These are phyloP conservation scores for Calycopis cecrops DNA, from an alignment of 1,140 invertebrate genomes.

Conservation along the genomic window DNA sequence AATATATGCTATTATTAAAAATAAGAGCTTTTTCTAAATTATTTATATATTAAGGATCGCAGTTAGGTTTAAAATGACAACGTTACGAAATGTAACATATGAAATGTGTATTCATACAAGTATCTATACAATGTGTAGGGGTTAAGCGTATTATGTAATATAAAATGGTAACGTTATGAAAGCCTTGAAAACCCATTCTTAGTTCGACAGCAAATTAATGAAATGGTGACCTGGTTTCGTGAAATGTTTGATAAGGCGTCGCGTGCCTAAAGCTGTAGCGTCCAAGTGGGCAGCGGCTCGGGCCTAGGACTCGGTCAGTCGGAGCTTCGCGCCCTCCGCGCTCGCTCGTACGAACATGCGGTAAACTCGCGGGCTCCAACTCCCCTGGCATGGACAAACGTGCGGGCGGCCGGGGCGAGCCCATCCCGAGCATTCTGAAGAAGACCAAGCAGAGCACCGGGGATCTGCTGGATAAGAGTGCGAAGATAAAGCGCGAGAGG, in stretches of 20 bases:
- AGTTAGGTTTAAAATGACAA: too few species aligned
- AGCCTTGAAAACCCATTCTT: conserved; percentile 8
- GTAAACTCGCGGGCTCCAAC: conserved; percentile 33
- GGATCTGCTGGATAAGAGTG: conserved; percentile 59
- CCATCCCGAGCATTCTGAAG: conserved; percentile 64
- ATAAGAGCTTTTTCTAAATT: too few species aligned
- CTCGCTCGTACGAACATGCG: conserved; percentile 37
- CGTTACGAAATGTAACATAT: too few species aligned
- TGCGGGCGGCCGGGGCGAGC: conserved; percentile 52
- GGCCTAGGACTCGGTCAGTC: conserved; percentile 44
- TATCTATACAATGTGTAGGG: background rate
- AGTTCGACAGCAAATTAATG: conserved; percentile 24
- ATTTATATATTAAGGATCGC: too few species aligned
- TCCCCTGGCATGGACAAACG: conserved; percentile 66
- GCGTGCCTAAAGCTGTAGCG: conserved; percentile 42
- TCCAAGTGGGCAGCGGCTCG: conserved; percentile 49
- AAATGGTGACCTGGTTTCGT: conserved; percentile 58
- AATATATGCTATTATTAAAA: too few species aligned
- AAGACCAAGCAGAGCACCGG: conserved; percentile 54
- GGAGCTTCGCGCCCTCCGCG: conserved; percentile 57
- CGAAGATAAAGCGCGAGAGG: conserved; percentile 61
- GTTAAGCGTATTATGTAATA: conserved; percentile 1
- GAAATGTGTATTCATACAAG: background rate
- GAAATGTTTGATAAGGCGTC: conserved; percentile 35
- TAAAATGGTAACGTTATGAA: conserved; percentile 5